Evolutionary conservation across 2,888 invertebrate genomes (phyloP).

Genomic region (Eupithecia exiguata): DNA sequence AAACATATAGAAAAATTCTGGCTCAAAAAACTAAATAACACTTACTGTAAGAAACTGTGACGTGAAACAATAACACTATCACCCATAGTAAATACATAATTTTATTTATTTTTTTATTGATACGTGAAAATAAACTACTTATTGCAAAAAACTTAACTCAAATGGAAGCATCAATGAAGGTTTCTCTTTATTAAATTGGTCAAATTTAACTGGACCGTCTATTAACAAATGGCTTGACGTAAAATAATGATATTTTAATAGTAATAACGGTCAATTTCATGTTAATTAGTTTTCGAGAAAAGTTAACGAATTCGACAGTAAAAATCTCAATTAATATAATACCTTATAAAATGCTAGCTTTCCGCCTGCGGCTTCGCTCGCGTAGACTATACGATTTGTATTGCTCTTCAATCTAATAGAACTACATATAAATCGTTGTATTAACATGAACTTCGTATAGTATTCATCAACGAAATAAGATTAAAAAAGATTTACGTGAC

Average conservation of each 20-base stretch:
- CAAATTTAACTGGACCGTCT: slow-evolving; percentile 10
- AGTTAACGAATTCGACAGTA: neutral
- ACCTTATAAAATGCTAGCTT: too few relatives aligned
- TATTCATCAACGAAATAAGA: too few relatives aligned
- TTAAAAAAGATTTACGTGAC: too few relatives aligned
- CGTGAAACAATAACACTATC: slow-evolving; percentile 15
- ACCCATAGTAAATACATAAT: neutral
- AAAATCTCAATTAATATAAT: neutral
- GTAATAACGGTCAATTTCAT: neutral
- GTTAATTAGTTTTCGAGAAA: neutral
- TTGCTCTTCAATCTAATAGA: too few relatives aligned
- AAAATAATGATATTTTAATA: neutral
- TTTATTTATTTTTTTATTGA: neutral
- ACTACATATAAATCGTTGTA: too few relatives aligned
- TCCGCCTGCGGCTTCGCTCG: too few relatives aligned
- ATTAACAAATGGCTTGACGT: slow-evolving; percentile 5
- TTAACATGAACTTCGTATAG: too few relatives aligned
- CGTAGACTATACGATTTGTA: too few relatives aligned
- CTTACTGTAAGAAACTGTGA: slow-evolving; percentile 25
- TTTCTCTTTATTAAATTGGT: slow-evolving; percentile 14
- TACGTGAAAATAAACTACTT: neutral
- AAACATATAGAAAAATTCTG: too few relatives aligned
- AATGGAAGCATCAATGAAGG: slow-evolving; percentile 12
- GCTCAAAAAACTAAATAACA: too few relatives aligned
- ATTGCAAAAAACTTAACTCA: slow-evolving; percentile 9